Evolutionary conservation across 2,797 vertebrate genomes (phyloP), one percentile per base, ranked within the genome.

Genomic region (Ctenochaetus hawaiiensis): DNA sequence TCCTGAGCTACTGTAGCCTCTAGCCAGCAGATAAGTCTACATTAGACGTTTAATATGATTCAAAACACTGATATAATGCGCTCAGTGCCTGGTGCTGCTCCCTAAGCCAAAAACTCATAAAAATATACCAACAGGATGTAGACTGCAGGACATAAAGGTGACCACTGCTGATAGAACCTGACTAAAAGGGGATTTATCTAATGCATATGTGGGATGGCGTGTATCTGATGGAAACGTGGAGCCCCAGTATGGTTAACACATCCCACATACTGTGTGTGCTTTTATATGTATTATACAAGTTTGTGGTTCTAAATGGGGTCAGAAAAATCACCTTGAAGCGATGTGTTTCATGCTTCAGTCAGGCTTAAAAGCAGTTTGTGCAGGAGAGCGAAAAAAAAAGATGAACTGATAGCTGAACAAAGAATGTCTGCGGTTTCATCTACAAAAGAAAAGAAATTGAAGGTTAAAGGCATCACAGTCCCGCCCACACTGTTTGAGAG

Each of bases 1-100:
- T 30, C 73, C 58, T 7, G 78, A 74, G 73, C 70, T 51, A 60
- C 57, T 48, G 61, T 86, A 62, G 72, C 85, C 84, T 59, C 78
- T 23, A 75, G 83, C 72, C 1, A 60, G 57, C 70, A 79, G 80
- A 90, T 84, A 88, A 80, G 69, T 73, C 52, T n/a, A 71, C 65
- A 65, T 83, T 72, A 77, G 72, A 85, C 39, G 20, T 84, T 80
- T 78, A 83, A 90, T 89, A 82, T 87, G 82, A 88, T 90, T 69
- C 67, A 43, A 70, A 82, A 77, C 68, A 69, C 71, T 84, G 86
- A 90, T 86, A 87, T 47, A 49, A 34, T 23, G 72, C 51, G 54
- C 64, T 78, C 54, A 5, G 57, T 63, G 66, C 20, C 69, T 43
- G 51, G 9, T 68, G 79, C 84, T 75, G 81, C 75, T 81, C 62